Percentiles rank a stretch among this genome's conserved stretches.
Evolutionary conservation across 1,140 invertebrate species (phyloP).

Genomic region (Andricus grossulariae): DNA sequence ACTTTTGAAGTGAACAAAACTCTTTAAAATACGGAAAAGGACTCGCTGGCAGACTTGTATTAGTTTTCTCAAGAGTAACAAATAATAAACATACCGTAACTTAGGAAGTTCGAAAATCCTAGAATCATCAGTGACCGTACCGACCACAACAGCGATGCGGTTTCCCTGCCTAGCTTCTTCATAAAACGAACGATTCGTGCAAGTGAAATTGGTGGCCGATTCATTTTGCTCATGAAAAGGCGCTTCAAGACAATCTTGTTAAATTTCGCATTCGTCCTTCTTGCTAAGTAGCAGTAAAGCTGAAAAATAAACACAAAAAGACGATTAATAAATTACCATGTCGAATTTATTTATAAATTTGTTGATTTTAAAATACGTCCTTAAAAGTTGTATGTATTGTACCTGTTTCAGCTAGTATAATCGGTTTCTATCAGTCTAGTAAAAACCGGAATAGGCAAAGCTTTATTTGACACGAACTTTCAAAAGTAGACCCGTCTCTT

Average conservation of each 20-base stretch:
- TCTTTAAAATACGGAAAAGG: neutral
- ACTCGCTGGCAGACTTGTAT: too few species aligned
- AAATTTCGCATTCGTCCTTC: constrained; percentile 96
- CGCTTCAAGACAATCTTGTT: constrained; percentile 96
- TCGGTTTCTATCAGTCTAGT: constrained; percentile 40
- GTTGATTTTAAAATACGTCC: neutral
- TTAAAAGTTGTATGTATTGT: neutral
- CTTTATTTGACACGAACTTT: constrained; percentile 69
- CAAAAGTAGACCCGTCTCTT: constrained; percentile 64
- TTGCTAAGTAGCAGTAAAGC: constrained; percentile 97
- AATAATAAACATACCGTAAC: constrained; percentile 79
- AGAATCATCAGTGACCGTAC: constrained; percentile 95
- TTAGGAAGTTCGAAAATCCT: constrained; percentile 95
- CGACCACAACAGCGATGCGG: constrained; percentile 95
- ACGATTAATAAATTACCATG: constrained; percentile 1
- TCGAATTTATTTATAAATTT: neutral
- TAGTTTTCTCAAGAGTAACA: constrained; percentile 30
- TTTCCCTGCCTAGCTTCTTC: constrained; percentile 91
- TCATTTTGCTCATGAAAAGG: constrained; percentile 97
- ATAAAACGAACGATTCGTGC: constrained; percentile 89
- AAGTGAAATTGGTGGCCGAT: constrained; percentile 95
- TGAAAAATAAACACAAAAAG: constrained; percentile 73
- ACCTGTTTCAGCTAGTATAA: constrained; percentile 64
- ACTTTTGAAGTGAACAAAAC: neutral
- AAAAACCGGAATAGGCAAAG: constrained; percentile 63